A percentile compares a stretch with the other conserved stretches of the same genome.
These are phyloP conservation scores for Cyaniris semiargus DNA, from an alignment of 2,888 invertebrate species.

Conservation along the genomic window DNA sequence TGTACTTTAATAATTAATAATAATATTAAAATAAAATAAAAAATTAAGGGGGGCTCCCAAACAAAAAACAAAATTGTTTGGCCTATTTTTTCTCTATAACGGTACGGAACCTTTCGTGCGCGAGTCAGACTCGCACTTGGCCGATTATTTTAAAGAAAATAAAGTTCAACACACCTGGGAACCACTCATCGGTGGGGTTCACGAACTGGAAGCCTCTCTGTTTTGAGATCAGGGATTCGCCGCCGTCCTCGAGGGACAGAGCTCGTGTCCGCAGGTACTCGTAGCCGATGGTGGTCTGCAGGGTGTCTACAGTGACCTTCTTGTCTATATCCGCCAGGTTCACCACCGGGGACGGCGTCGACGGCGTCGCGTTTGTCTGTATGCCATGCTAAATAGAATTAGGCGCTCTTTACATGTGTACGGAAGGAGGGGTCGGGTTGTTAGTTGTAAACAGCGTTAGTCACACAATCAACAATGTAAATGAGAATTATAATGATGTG, in stretches of 20 bases:
- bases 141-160: neutral
- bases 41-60: too few relatives aligned
- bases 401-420: slow-evolving; percentile 63
- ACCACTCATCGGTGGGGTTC: slow-evolving; percentile 93
- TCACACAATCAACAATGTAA: slow-evolving; percentile 32
- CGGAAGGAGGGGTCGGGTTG: slow-evolving; percentile 52
- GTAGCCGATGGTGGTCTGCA: slow-evolving; percentile 90
- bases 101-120: too few relatives aligned
- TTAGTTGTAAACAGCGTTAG: slow-evolving; percentile 46
- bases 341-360: slow-evolving; percentile 89
- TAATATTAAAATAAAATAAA: too few relatives aligned
- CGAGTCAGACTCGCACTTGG: too few relatives aligned
- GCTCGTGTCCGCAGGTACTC: slow-evolving; percentile 89
- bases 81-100: too few relatives aligned
- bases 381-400: slow-evolving; percentile 86
- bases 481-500: neutral
- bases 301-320: slow-evolving; percentile 84
- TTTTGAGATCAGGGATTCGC: slow-evolving; percentile 84
- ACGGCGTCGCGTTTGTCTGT: slow-evolving; percentile 91
- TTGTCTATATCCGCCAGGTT: slow-evolving; percentile 90
- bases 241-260: slow-evolving; percentile 85
- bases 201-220: slow-evolving; percentile 92
- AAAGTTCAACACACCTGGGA: slow-evolving; percentile 82
- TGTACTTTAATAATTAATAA: too few relatives aligned
- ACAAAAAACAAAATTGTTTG: too few relatives aligned